A percentile compares a stretch with the other conserved stretches of the same genome.
These are phyloP conservation scores for Coracias cyanogaster DNA, from an alignment of 2,797 vertebrate genomes.

Conservation along the genomic window DNA sequence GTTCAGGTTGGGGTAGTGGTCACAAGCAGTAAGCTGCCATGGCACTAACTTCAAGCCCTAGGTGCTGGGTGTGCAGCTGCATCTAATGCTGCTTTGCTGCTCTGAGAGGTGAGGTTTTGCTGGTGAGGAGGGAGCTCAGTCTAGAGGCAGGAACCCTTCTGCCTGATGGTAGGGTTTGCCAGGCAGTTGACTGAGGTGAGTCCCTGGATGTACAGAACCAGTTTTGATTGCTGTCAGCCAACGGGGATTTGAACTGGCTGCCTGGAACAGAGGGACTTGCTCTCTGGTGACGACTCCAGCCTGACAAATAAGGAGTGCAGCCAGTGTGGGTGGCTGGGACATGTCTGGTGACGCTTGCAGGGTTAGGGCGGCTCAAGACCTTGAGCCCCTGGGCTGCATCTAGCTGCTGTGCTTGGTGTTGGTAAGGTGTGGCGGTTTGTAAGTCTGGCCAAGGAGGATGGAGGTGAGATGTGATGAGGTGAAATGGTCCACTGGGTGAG, in stretches of 20 bases:
- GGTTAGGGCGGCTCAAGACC: background rate
- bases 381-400: background rate
- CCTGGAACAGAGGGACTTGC: background rate
- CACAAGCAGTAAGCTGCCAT: background rate
- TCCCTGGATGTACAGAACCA: background rate
- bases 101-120: background rate
- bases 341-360: background rate
- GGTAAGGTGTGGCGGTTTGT: background rate
- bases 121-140: background rate
- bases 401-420: background rate
- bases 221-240: background rate
- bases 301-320: background rate
- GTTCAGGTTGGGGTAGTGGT: background rate
- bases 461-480: background rate
- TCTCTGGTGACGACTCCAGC: background rate
- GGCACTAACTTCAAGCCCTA: background rate
- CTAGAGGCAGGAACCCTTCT: background rate
- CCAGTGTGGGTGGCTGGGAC: background rate
- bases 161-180: background rate
- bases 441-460: background rate
- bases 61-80: background rate
- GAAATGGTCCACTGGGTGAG: background rate
- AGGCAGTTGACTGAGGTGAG: background rate
- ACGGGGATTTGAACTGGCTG: background rate
- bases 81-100: background rate